Conservation (phyloP, 1,140 invertebrate genomes). For the Drosophila pseudoananassae region DNA sequence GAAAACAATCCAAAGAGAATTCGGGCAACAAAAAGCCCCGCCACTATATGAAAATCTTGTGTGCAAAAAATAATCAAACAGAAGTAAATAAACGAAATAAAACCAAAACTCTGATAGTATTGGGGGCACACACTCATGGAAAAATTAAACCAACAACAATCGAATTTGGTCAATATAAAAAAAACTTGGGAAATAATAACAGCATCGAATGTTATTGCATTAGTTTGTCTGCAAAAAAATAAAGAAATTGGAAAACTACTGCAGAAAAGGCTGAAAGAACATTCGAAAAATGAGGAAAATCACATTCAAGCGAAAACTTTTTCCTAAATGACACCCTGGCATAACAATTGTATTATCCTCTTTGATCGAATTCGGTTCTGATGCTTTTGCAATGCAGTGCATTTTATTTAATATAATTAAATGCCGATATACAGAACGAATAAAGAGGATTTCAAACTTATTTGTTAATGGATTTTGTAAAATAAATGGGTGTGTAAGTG, state of each 20-base stretch:
- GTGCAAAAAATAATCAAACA: slow-evolving; percentile 53
- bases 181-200: slow-evolving; percentile 67
- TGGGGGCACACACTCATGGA: slow-evolving; percentile 25
- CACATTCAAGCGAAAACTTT: slow-evolving; percentile 60
- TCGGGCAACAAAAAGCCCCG: slow-evolving; percentile 56
- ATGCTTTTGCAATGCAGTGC: background rate
- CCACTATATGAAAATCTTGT: slow-evolving; percentile 57
- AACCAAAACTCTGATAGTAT: slow-evolving; percentile 11
- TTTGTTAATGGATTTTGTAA: slow-evolving; percentile 3
- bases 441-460: slow-evolving; percentile 1
- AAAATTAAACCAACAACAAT: slow-evolving; percentile 52
- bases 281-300: slow-evolving; percentile 39
- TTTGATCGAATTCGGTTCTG: slow-evolving; percentile 40
- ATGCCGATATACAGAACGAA: slow-evolving; percentile 6
- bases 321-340: slow-evolving; percentile 56
- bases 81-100: slow-evolving; percentile 66
- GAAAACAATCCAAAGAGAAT: slow-evolving; percentile 53
- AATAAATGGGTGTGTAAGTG: background rate
- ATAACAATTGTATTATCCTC: slow-evolving; percentile 59
- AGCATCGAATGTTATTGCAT: slow-evolving; percentile 79
- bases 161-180: slow-evolving; percentile 40
- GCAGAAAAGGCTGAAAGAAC: slow-evolving; percentile 28
- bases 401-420: slow-evolving; percentile 17
- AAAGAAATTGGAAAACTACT: slow-evolving; percentile 7
- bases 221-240: slow-evolving; percentile 48